Conservation (phyloP, 1,140 invertebrate species). For the Macrocentrus cingulum region DNA sequence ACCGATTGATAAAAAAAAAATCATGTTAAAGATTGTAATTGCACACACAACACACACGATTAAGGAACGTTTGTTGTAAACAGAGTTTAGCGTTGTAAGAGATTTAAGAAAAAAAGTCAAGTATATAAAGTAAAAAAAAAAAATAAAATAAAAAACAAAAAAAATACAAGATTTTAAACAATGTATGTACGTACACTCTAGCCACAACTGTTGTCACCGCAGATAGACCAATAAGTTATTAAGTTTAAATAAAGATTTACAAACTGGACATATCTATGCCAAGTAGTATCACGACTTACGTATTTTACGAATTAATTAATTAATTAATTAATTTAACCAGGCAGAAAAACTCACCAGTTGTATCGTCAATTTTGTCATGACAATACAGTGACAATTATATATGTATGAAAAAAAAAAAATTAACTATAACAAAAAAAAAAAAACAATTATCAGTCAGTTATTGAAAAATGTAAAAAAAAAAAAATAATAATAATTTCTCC, state of each 20-base stretch:
- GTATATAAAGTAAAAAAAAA: conserved; percentile 8
- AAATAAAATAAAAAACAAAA: conserved; percentile 25
- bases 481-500: no score
- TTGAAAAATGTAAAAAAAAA: no score
- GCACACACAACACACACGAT: conserved; percentile 43
- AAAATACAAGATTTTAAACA: conserved; percentile 16
- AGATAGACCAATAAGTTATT: conserved; percentile 38
- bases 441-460: no score
- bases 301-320: conserved; percentile 27
- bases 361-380: conserved; percentile 4
- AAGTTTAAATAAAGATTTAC: conserved; percentile 40
- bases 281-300: conserved; percentile 42
- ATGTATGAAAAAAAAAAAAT: no score
- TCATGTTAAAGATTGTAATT: conserved; percentile 37
- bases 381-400: conserved; percentile 17
- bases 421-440: no score
- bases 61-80: conserved; percentile 29
- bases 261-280: conserved; percentile 50
- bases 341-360: background rate
- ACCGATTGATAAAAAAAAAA: conserved; percentile 4
- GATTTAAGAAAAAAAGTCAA: conserved; percentile 3
- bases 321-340: conserved; percentile 10
- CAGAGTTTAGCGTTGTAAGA: conserved; percentile 22
- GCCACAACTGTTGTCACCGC: conserved; percentile 48
- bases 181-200: conserved; percentile 38